Evolutionary conservation across 2,888 invertebrate species (phyloP), one percentile per base, ranked within the genome.

Genomic region (Lasioglossum marginatum): DNA sequence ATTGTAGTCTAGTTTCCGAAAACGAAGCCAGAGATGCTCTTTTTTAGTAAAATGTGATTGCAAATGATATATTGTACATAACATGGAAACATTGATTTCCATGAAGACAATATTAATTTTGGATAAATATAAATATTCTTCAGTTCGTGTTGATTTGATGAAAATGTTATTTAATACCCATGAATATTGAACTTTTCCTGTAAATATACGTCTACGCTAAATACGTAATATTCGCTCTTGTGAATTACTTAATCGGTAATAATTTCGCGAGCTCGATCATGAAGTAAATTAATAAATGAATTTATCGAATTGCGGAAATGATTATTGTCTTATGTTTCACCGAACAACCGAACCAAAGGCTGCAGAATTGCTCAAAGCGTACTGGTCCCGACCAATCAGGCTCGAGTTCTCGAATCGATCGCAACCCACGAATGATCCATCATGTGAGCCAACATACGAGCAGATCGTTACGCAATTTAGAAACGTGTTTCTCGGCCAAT

Each of bases 401-500:
- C 19, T n/a, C 68, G 52, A 80, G 68, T n/a, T 34, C 52, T 5
- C 14, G 45, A 40, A 63, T 75, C 40, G 79, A 70, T 52, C 52
- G 74, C 37, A 12, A 45, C n/a, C 34, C 37, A 31, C 74, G 48
- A 63, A 34, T 34, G 71, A 82, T 83, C 71, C 70, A 77, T 83
- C 71, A 66, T 34, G 40, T 66, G 43, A 60, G 4, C 40, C 43
- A 43, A 74, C 68, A 45, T 37, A 52, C 68, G 43, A n/a, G 45
- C 66, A 40, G 73, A 73, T 73, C 70, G 71, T 83, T 83, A 40
- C 60, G 75, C 76, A 81, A 86, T 78, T 78, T 63, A 70, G 43
- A 81, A 86, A 72, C 72, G 72, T 82, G 66, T 79, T 80, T 77
- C 75, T 52, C 40, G 45, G 72, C 52, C 66, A 68, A 81, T 86